Evolutionary conservation across 53 echinoderm and acorn worm species (phyloP), one percentile per base, ranked within the genome.

Genomic region (Antedon mediterranea): DNA sequence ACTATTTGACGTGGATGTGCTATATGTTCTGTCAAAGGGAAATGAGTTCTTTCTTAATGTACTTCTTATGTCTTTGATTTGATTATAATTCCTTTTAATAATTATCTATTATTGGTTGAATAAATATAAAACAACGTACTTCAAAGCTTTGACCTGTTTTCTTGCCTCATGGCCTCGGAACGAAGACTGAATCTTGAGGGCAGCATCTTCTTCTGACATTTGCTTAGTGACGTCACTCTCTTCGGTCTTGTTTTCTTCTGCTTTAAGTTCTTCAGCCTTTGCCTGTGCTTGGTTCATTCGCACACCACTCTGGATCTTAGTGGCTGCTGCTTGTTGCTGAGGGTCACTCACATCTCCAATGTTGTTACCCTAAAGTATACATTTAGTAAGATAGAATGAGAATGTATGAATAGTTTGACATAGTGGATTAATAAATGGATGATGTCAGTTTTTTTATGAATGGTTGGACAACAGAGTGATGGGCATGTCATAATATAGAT

Each of bases 121-220:
- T 37, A 6, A 6, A 6, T 37, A 57, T 3, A 57, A 18, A 11
- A 11, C 11, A 57, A 94, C 91, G 87, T 84, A 94, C 92, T 90
- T 98, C 90, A 93, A 83, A n/a, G 84, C 85, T 70, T 76, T 77
- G 30, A 93, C 92, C 83, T 82, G 90, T 79, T 93, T 93, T 78
- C 98, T 86, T 77, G 98, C 93, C 43, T 93, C 90, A 84, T 89
- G 93, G 87, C 98, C 98, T 43, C 89, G 83, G 78, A 93, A 95
- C 33, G 78, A 79, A 0, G 92, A 78, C 83, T 98, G 98, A 79
- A 98, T 98, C 77, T 74, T 93, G 34, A 86, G 31, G 0, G 98
- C 98, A 1, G 97, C 97, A 11, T 85, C 84, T 31, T 88, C 88
- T 77, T 44, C 77, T 23, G 79, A 79, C 0, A 77, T 42, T 71